A percentile compares a stretch with the other conserved stretches of the same genome.
Conservation (phyloP, 2,113 vertebrate species). For the Psettodes erumei region DNA sequence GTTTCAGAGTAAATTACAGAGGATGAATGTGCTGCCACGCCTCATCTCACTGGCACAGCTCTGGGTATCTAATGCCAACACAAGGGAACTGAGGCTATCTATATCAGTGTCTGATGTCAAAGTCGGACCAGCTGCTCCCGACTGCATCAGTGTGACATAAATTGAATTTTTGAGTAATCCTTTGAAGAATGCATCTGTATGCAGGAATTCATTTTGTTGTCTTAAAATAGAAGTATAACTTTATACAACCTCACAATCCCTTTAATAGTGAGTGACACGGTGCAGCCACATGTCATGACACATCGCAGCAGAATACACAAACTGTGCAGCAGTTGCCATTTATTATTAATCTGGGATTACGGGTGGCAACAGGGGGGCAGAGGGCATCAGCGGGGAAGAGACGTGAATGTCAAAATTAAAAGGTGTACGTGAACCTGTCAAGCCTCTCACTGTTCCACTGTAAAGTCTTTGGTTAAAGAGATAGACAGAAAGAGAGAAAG, state of each 20-base stretch:
- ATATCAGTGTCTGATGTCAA: slow-evolving; percentile 84
- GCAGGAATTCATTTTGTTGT: slow-evolving; percentile 79
- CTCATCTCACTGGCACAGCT: slow-evolving; percentile 67
- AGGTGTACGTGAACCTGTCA: slow-evolving; percentile 43
- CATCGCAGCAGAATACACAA: slow-evolving; percentile 69
- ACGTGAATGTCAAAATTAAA: slow-evolving; percentile 52
- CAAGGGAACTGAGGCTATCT: slow-evolving; percentile 80
- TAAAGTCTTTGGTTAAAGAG: slow-evolving; percentile 13
- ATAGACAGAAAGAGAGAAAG: slow-evolving; percentile 27
- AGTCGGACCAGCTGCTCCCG: slow-evolving; percentile 82
- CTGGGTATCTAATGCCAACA: slow-evolving; percentile 76
- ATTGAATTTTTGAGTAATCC: slow-evolving; percentile 84
- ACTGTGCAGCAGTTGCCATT: slow-evolving; percentile 74
- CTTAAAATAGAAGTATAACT: slow-evolving; percentile 81
- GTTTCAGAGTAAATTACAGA: slow-evolving; percentile 64
- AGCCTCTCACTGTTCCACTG: slow-evolving; percentile 17
- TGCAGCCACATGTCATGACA: slow-evolving; percentile 63
- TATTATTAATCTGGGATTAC: slow-evolving; percentile 36
- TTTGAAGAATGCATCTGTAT: slow-evolving; percentile 84
- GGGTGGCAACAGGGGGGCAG: slow-evolving; percentile 17
- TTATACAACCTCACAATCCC: slow-evolving; percentile 63
- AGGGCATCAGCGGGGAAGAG: slow-evolving; percentile 47
- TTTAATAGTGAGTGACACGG: slow-evolving; percentile 77
- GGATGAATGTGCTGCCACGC: slow-evolving; percentile 67
- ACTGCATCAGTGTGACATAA: slow-evolving; percentile 79